Evolutionary conservation across 2,113 vertebrate species (phyloP), one percentile per base, ranked within the genome.

Genomic region (Lagopus muta): DNA sequence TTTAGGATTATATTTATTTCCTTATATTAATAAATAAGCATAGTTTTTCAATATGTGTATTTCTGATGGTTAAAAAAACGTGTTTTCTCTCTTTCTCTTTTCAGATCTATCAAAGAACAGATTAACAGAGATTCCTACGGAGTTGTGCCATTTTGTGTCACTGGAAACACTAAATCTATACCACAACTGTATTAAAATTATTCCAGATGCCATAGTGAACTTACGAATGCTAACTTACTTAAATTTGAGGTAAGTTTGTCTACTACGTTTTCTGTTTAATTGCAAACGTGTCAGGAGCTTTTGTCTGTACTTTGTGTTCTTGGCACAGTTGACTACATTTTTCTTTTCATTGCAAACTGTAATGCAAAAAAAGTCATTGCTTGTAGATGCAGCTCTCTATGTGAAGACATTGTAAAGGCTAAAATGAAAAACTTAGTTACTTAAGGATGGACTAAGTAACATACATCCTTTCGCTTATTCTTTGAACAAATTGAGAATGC

Each of bases 21-120:
- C 57, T 74, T 47, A 28, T 32, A 55, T 85, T 65, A 73, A 74
- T 60, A 30, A 76, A 88, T 48, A 81, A 48, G 1, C 2, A 0
- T 34, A 66, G 6, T n/a, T 94, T 50, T 57, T 90, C 62, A 20
- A 58, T 75, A 3, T 40, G 4, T 21, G 4, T 83, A 15, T 77
- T 85, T 43, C 52, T 83, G 24, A 64, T 66, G 20, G 27, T 48
- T 92, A 8, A 82, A 83, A 84, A 94, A 52, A 96, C 17, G 7
- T 80, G 25, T 9, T 7, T 86, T 71, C 27, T 94, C 36, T 73
- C 9, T 7, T 86, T 69, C 27, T 94, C 36, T 75, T 93, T 13
- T 21, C 94, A 99, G 99, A 99, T 96, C 97, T 99, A 77, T 99
- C 99, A n/a, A 99, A 98, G 97, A 99, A 99, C 90, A 97, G 99